Percentiles rank a stretch among this genome's conserved stretches.
phyloP scores from a whole-genome alignment of 2,113 vertebrate genomes.

The Cynocephalus volans region DNA sequence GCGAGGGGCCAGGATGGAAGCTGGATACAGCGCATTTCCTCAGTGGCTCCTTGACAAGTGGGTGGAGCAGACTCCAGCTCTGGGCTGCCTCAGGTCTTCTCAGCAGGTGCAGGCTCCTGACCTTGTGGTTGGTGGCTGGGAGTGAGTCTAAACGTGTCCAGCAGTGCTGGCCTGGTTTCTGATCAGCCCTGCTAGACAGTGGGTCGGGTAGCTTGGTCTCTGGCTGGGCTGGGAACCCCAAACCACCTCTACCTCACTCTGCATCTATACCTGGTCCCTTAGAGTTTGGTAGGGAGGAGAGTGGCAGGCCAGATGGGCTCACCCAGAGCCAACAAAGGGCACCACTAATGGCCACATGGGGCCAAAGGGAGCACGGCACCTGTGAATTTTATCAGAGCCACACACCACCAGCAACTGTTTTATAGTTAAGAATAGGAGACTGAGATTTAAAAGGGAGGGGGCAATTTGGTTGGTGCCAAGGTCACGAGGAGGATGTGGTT shows the following conservation, averaged over 20 bases:
- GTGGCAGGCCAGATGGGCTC: background rate
- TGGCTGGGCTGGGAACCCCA: background rate
- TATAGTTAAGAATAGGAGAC: background rate
- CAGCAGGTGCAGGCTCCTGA: background rate
- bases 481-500: background rate
- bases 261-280: background rate
- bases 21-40: background rate
- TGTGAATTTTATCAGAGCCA: background rate
- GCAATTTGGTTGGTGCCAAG: background rate
- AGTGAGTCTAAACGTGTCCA: background rate
- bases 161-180: background rate
- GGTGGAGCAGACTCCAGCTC: background rate
- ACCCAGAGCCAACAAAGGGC: background rate
- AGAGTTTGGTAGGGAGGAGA: background rate
- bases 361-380: background rate
- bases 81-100: background rate
- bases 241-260: background rate
- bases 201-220: background rate
- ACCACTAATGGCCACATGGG: fast-evolving
- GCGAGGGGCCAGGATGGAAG: background rate
- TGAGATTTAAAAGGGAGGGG: background rate
- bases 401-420: background rate
- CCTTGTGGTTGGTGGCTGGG: background rate
- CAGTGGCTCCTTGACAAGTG: background rate
- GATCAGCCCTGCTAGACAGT: background rate